phyloP scores from a whole-genome alignment of 2,888 invertebrate genomes.

The Leucania comma region DNA sequence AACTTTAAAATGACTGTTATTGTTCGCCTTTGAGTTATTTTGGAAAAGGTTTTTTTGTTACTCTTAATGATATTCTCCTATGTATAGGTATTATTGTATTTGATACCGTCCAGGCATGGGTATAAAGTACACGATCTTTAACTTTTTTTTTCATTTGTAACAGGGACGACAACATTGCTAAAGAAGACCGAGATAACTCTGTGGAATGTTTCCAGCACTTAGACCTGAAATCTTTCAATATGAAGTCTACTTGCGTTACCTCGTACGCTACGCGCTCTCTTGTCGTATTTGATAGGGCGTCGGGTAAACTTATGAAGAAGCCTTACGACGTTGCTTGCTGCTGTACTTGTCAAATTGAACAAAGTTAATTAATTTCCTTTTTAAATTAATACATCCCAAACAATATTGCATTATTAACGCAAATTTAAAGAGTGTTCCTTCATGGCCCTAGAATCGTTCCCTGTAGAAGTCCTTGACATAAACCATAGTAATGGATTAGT shows the following conservation, averaged over 20 bases:
- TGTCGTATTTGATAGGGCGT: slow-evolving; percentile 17
- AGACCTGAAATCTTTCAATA: slow-evolving; percentile 3
- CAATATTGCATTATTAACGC: neutral
- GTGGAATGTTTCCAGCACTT: slow-evolving; percentile 40
- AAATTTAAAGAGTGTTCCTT: neutral
- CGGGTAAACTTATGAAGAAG: neutral
- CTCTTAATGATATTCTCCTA: neutral
- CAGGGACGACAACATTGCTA: slow-evolving; percentile 21
- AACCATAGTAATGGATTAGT: neutral
- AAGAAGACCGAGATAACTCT: neutral
- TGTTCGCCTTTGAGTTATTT: neutral
- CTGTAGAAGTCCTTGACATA: slow-evolving; percentile 6
- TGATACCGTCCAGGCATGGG: neutral
- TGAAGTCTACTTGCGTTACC: slow-evolving; percentile 26
- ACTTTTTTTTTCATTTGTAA: neutral
- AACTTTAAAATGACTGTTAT: neutral
- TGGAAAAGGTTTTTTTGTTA: neutral
- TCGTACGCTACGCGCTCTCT: slow-evolving; percentile 19
- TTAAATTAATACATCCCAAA: neutral
- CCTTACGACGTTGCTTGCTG: slow-evolving; percentile 35
- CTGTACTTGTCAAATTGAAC: slow-evolving; percentile 40
- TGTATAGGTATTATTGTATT: no score
- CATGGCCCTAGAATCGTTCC: slow-evolving; percentile 22
- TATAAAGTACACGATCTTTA: neutral
- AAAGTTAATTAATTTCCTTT: neutral